These are phyloP conservation scores for Enteromius viviparus DNA, from an alignment of 2,797 vertebrate species.

Conservation along the genomic window DNA sequence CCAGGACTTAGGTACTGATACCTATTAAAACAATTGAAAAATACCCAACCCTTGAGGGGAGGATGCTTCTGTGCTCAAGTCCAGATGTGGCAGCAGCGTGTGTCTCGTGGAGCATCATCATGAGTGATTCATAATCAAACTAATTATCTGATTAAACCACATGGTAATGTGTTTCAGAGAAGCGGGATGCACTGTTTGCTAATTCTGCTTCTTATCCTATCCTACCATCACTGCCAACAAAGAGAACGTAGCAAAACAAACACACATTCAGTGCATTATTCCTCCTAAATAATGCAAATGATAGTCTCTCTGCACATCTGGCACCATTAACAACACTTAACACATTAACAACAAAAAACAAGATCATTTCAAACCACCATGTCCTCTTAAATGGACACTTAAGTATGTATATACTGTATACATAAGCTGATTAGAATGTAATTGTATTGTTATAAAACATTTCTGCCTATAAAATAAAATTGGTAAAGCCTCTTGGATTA, in stretches of 20 bases:
- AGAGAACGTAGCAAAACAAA: slow-evolving; percentile 15
- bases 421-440: background rate
- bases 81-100: slow-evolving; percentile 53
- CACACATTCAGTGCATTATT: slow-evolving; percentile 1
- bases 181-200: slow-evolving; percentile 59
- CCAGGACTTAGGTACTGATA: background rate
- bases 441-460: background rate
- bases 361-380: background rate
- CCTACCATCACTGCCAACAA: slow-evolving; percentile 11
- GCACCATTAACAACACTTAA: background rate
- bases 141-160: slow-evolving; percentile 73
- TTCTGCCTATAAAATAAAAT: background rate
- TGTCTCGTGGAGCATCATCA: background rate
- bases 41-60: background rate
- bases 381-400: background rate
- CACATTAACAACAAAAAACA: background rate
- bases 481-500: slow-evolving; percentile 6
- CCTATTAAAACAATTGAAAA: background rate
- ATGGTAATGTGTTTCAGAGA: slow-evolving; percentile 56
- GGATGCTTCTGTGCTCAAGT: slow-evolving; percentile 10
- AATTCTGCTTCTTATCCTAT: slow-evolving; percentile 64
- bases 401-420: too few relatives aligned
- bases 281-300: background rate
- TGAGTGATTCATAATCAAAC: slow-evolving; percentile 50
- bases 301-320: background rate